Conservation (phyloP, 2,113 vertebrate species). For the Rhabdornis inornatus region DNA sequence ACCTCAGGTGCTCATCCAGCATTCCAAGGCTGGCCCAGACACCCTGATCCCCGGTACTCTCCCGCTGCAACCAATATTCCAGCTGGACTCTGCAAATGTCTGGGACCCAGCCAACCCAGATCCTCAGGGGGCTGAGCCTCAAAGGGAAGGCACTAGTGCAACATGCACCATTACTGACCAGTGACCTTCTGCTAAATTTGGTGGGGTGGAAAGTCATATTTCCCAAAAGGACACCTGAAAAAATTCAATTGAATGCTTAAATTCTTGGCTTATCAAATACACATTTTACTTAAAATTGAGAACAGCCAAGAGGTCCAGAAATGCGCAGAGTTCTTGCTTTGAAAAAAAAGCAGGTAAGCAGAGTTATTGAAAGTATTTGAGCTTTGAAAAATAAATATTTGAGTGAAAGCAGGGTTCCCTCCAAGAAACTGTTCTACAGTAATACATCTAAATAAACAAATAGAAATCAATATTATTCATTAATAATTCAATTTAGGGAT, state of each 20-base stretch:
- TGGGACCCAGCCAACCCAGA: background rate
- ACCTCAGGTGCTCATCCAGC: background rate
- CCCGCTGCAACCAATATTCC: rapidly evolving
- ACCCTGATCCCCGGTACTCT: background rate
- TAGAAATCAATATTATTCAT: background rate
- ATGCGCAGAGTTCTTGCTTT: background rate
- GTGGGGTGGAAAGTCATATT: background rate
- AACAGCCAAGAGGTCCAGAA: background rate
- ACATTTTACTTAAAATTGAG: background rate
- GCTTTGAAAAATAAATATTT: background rate
- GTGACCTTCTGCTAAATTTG: background rate
- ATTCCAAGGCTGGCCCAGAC: background rate
- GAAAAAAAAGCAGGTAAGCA: background rate
- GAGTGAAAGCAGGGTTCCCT: background rate
- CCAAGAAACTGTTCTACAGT: background rate
- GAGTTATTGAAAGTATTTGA: background rate
- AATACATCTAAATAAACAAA: background rate
- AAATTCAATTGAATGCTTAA: background rate
- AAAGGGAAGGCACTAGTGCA: background rate
- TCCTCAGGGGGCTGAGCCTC: background rate
- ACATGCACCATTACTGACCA: background rate
- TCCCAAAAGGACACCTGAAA: background rate
- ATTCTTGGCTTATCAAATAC: background rate
- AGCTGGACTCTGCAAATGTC: background rate
- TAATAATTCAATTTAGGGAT: background rate